These are phyloP conservation scores for Empis livida DNA, from an alignment of 2,888 invertebrate species.

Conservation along the genomic window DNA sequence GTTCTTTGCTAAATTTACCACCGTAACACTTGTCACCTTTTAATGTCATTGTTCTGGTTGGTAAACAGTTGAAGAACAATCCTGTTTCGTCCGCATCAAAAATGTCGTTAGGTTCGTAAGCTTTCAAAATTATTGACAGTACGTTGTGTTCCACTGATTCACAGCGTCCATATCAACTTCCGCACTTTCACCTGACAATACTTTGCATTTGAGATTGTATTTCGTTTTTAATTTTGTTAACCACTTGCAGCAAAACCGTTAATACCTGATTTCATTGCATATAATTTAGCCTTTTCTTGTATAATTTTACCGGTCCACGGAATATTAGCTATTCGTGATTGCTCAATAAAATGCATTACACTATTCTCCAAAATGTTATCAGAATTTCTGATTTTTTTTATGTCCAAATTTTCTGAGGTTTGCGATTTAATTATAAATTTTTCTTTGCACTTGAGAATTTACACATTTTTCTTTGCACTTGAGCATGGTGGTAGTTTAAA, in stretches of 20 bases:
- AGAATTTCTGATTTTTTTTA: too few relatives aligned
- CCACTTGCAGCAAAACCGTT: conserved; percentile 6
- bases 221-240: conserved; percentile 13
- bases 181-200: neutral
- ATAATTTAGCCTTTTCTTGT: too few relatives aligned
- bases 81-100: conserved; percentile 16
- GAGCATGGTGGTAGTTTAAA: too few relatives aligned
- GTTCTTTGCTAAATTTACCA: conserved; percentile 19
- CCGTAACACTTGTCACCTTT: conserved; percentile 21
- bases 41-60: conserved; percentile 19
- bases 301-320: too few relatives aligned
- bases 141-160: conserved; percentile 10
- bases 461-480: too few relatives aligned
- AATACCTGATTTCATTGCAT: too few relatives aligned
- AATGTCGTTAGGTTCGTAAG: conserved; percentile 14
- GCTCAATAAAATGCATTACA: too few relatives aligned
- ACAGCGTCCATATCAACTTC: conserved; percentile 3
- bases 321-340: too few relatives aligned
- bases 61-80: conserved; percentile 19
- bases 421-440: too few relatives aligned
- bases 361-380: too few relatives aligned
- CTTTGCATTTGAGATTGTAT: neutral
- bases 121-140: conserved; percentile 17
- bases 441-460: too few relatives aligned
- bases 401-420: too few relatives aligned